Evolutionary conservation across 2,888 invertebrate genomes (phyloP).

Genomic region (Xanthia togata): DNA sequence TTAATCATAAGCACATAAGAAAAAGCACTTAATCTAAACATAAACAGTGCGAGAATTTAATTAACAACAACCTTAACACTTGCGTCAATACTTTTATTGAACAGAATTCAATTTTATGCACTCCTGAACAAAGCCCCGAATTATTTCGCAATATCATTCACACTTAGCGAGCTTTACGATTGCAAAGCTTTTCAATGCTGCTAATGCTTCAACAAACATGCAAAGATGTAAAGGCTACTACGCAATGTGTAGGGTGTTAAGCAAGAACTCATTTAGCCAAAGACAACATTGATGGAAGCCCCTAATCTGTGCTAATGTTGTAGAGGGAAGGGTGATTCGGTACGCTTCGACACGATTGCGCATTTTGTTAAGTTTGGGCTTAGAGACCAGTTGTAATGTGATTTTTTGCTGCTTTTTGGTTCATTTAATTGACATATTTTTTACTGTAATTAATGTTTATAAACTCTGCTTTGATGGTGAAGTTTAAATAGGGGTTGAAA

Average conservation of each 20-base stretch:
- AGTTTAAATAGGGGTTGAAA: constrained; percentile 5
- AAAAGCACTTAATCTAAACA: constrained; percentile 52
- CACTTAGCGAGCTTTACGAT: constrained; percentile 60
- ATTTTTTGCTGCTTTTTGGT: constrained; percentile 51
- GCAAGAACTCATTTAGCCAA: constrained; percentile 64
- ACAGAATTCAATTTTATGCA: constrained; percentile 80
- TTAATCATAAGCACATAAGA: constrained; percentile 26
- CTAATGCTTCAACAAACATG: constrained; percentile 63
- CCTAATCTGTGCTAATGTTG: constrained; percentile 81
- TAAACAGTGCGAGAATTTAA: constrained; percentile 70
- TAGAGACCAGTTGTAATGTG: constrained; percentile 50
- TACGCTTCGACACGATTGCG: constrained; percentile 79
- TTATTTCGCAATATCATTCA: constrained; percentile 66
- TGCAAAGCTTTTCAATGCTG: constrained; percentile 65
- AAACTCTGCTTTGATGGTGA: neutral
- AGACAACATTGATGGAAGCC: constrained; percentile 70
- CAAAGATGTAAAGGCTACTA: constrained; percentile 52
- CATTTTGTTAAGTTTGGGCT: constrained; percentile 65
- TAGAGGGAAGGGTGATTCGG: constrained; percentile 80
- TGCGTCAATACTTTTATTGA: constrained; percentile 73
- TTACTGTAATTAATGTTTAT: constrained; percentile 43
- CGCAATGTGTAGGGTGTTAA: constrained; percentile 68
- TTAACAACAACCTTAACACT: constrained; percentile 67
- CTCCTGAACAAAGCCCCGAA: constrained; percentile 59
- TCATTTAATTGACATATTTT: constrained; percentile 52